Percentiles rank a stretch among this genome's conserved stretches.
Evolutionary conservation across 2,888 invertebrate genomes (phyloP).

Genomic region (Eutolmus rufibarbis): DNA sequence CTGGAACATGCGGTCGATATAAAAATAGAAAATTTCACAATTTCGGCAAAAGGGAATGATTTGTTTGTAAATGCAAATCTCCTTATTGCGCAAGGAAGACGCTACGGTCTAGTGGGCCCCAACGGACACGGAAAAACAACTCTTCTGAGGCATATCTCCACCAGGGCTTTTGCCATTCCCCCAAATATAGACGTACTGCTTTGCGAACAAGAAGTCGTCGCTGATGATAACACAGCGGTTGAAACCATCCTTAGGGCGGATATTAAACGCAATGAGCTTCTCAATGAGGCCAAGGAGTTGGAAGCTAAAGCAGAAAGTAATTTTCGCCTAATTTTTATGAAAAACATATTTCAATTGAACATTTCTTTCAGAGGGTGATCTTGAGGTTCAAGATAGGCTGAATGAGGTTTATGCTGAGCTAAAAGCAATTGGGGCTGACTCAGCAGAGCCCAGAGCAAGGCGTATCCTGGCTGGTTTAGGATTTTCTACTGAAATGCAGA

Average conservation of each 20-base stretch:
- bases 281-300: constrained; percentile 83
- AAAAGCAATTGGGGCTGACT: constrained; percentile 95
- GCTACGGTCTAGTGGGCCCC: constrained; percentile 98
- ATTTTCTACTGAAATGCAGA: constrained; percentile 88
- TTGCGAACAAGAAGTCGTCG: constrained; percentile 98
- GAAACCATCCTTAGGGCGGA: constrained; percentile 94
- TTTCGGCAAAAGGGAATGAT: constrained; percentile 96
- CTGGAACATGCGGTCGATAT: constrained; percentile 96
- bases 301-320: constrained; percentile 72
- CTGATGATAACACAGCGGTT: constrained; percentile 92
- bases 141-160: constrained; percentile 88
- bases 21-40: constrained; percentile 98
- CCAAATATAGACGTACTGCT: constrained; percentile 93
- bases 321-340: background rate
- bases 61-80: constrained; percentile 95
- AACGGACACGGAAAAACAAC: constrained; percentile 99
- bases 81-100: constrained; percentile 88
- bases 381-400: constrained; percentile 77
- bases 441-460: constrained; percentile 95
- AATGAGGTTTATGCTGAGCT: constrained; percentile 94
- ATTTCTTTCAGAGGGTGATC: constrained; percentile 68
- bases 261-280: constrained; percentile 80
- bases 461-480: constrained; percentile 97
- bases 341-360: background rate
- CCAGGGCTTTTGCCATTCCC: constrained; percentile 90